Evolutionary conservation across 2,797 vertebrate species (phyloP), one percentile per base, ranked within the genome.

Genomic region (Crypturellus tataupa): DNA sequence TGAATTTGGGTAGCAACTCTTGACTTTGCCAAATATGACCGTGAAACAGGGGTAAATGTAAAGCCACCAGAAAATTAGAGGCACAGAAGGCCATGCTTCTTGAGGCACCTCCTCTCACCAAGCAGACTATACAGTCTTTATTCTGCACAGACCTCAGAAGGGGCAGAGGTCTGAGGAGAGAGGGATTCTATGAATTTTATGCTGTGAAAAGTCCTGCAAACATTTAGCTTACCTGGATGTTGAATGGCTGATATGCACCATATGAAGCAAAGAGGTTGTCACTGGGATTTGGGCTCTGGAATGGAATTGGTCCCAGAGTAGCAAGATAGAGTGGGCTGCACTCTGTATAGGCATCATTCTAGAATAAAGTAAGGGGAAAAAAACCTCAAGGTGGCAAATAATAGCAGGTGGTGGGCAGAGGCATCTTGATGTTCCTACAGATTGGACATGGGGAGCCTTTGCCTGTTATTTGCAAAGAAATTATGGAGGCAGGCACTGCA

Each of bases 211-310:
- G 18, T 9, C 35, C 39, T 72, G 59, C 42, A 73, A 73, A 51
- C 1, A 1, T 31, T 68, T 49, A 51, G 7, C 27, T 68, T 31
- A 68, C 35, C 55, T 39, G 12, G 0, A 0, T 2, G 44, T n/a
- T 60, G 37, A 58, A 60, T 27, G 47, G 15, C 16, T 83, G 46
- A 53, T 56, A 72, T 6, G n/a, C 10, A 10, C 27, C 5, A 0
- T 17, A 20, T 51, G 29, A 55, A 55, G 29, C 29, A 55, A 55
- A 55, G 53, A 31, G 29, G 29, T 31, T 55, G 17, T 31, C 53
- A 31, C 29, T 55, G 9, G 53, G 53, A 55, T 31, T 55, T 55
- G 53, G 29, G 6, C 2, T 56, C 37, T 65, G 60, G 49, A 4
- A 1, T 68, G 6, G 9, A 9, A 2, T 4, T 85, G 25, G 16